Conservation (phyloP, 92 coral and sea anemone species). For the Micromussa lordhowensis region DNA sequence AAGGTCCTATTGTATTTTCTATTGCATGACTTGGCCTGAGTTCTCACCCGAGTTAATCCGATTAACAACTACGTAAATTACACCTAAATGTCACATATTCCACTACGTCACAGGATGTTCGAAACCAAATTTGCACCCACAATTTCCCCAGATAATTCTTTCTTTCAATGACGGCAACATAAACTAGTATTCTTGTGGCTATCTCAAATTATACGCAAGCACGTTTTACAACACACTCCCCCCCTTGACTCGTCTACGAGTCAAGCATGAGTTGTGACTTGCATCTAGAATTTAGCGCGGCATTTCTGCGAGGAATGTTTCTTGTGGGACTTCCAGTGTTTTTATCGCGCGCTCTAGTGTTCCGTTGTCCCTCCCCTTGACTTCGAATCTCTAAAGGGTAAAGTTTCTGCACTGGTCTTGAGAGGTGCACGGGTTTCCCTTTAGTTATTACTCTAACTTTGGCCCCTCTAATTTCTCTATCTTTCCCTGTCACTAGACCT, state of each 20-base stretch:
- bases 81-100: too few species aligned
- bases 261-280: not conserved
- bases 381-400: not conserved
- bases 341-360: not conserved
- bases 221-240: not conserved
- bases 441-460: not conserved
- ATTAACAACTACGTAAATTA: too few species aligned
- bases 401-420: not conserved
- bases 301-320: not conserved
- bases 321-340: not conserved
- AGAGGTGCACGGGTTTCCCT: not conserved
- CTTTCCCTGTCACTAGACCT: slow-evolving; percentile 33
- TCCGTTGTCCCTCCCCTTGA: not conserved
- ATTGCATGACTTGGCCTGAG: too few species aligned
- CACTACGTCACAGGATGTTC: too few species aligned
- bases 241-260: not conserved
- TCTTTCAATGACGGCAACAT: too few species aligned
- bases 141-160: too few species aligned
- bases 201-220: too few species aligned
- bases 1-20: too few species aligned
- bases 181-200: too few species aligned
- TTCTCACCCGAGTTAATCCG: too few species aligned
- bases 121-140: too few species aligned
- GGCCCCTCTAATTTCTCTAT: slow-evolving; percentile 17
- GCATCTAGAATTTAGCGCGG: not conserved